Conservation (phyloP, 2,797 vertebrate species). For the Erpetoichthys calabaricus region DNA sequence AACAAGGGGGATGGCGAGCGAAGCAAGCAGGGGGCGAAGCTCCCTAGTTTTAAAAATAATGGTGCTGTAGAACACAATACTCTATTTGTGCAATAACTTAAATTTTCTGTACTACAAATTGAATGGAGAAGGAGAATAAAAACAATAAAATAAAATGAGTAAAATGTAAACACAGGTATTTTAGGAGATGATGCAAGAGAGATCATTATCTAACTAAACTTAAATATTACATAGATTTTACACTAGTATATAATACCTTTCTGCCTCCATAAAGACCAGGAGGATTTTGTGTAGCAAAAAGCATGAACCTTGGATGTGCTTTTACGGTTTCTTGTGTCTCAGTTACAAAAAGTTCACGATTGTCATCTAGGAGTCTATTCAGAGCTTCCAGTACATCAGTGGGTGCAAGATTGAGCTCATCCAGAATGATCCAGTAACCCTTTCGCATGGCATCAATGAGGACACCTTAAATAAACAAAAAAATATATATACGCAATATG, state of each 20-base stretch:
- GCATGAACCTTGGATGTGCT: slow-evolving; percentile 87
- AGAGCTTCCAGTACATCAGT: slow-evolving; percentile 92
- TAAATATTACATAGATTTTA: too few species aligned
- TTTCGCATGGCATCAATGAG: slow-evolving; percentile 93
- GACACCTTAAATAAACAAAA: slow-evolving; percentile 50
- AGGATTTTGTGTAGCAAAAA: slow-evolving; percentile 94
- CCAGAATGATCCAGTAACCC: slow-evolving; percentile 92
- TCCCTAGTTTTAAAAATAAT: too few species aligned
- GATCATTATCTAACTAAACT: too few species aligned
- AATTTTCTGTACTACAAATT: too few species aligned
- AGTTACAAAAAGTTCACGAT: slow-evolving; percentile 82
- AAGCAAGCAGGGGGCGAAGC: too few species aligned
- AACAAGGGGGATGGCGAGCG: too few species aligned
- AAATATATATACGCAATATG: not conserved
- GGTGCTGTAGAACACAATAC: too few species aligned
- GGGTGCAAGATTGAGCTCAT: slow-evolving; percentile 90
- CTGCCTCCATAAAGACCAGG: slow-evolving; percentile 90
- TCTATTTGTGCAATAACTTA: too few species aligned
- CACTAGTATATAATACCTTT: slow-evolving; percentile 54
- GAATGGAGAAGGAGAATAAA: too few species aligned
- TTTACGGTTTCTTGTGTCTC: slow-evolving; percentile 93
- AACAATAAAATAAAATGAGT: too few species aligned
- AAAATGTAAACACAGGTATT: too few species aligned
- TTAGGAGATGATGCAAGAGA: too few species aligned
- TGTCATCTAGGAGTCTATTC: slow-evolving; percentile 88